These are phyloP conservation scores for Paedocypris sp. DNA, from an alignment of 2,113 vertebrate species.

Conservation along the genomic window DNA sequence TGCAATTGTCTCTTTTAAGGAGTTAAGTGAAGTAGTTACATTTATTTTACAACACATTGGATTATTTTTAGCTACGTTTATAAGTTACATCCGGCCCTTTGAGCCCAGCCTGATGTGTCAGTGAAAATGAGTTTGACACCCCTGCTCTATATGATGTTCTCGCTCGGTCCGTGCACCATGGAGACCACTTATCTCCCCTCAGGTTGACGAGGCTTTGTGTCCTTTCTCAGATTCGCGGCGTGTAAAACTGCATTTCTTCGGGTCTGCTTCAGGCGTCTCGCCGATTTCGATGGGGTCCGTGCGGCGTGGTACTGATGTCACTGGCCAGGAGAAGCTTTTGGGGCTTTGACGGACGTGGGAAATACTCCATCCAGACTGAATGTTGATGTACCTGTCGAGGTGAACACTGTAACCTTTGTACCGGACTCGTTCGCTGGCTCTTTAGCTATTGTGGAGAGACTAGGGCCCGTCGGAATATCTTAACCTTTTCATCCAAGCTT, in stretches of 20 bases:
- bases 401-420: slow-evolving; percentile 11
- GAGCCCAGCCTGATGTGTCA: too few species aligned
- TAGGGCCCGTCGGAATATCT: slow-evolving; percentile 36
- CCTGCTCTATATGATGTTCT: too few species aligned
- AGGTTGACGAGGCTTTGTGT: neutral
- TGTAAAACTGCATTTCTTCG: neutral
- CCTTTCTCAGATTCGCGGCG: neutral
- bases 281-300: neutral
- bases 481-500: slow-evolving; percentile 43
- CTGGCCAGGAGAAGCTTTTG: neutral
- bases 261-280: neutral
- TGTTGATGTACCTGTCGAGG: slow-evolving; percentile 9
- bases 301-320: too few species aligned
- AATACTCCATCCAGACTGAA: neutral
- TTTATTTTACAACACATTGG: too few species aligned
- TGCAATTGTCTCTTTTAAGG: too few species aligned
- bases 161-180: neutral
- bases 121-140: too few species aligned
- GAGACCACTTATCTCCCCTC: neutral
- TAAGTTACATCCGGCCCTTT: too few species aligned
- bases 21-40: too few species aligned
- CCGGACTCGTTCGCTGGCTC: neutral
- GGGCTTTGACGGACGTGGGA: neutral
- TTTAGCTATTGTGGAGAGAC: slow-evolving; percentile 3
- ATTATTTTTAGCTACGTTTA: too few species aligned